Conservation (phyloP, 2,797 vertebrate genomes). For the Pipistrellus pygmaeus region DNA sequence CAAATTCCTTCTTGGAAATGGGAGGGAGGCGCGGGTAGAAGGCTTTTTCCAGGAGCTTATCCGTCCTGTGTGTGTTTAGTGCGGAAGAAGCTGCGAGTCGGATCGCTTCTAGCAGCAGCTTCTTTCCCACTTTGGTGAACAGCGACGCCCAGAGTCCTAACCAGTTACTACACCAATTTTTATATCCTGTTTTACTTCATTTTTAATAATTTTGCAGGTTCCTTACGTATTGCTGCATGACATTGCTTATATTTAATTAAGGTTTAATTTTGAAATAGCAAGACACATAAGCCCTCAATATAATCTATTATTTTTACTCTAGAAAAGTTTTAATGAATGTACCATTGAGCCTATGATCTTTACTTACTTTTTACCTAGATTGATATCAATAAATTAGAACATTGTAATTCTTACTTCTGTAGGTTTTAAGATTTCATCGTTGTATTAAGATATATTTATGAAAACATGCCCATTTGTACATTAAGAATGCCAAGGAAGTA, state of each 20-base stretch:
- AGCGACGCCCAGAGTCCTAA: conserved; percentile 84
- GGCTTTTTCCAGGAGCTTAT: conserved; percentile 7
- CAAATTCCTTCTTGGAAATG: not conserved
- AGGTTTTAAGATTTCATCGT: not conserved
- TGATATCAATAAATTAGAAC: conserved; percentile 1
- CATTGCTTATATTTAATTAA: conserved; percentile 11
- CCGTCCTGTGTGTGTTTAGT: not conserved
- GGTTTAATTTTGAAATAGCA: conserved; percentile 25
- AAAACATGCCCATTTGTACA: not conserved
- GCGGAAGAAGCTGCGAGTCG: conserved; percentile 24
- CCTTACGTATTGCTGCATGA: not conserved
- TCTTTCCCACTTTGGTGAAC: conserved; percentile 80
- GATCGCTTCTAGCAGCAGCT: not conserved
- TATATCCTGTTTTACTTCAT: conserved; percentile 5
- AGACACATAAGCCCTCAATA: not conserved
- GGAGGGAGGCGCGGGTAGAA: not conserved
- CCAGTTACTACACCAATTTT: conserved; percentile 81
- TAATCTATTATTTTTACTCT: conserved; percentile 29
- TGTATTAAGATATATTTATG: not conserved
- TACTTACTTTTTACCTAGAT: not conserved
- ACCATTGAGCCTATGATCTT: not conserved
- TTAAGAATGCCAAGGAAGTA: conserved; percentile 47
- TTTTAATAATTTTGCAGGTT: conserved; percentile 51
- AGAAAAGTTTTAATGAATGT: conserved; percentile 48
- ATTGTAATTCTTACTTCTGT: conserved; percentile 30